Evolutionary conservation across 2,888 invertebrate species (phyloP), one percentile per base, ranked within the genome.

Genomic region (Torymus tubicola): DNA sequence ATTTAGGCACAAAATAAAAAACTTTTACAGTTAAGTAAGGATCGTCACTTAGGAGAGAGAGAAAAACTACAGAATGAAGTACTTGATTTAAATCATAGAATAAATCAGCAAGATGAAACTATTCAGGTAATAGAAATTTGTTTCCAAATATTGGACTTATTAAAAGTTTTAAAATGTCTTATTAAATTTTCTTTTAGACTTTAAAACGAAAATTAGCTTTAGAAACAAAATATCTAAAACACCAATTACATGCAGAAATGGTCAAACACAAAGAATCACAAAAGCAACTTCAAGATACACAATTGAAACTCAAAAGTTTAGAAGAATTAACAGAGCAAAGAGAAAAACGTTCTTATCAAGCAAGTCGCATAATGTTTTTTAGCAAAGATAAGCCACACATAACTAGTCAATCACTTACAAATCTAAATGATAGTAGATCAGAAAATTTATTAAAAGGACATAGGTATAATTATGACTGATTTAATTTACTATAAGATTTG

Each of bases 171-270:
- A 16, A 21, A 50, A 21, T 58, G 14, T 67, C 1, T 63, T 57
- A 42, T 60, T 58, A 31, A 63, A 72, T 71, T 67, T 71, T 69
- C 77, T 79, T 75, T 16, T 92, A 94, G 55, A 92, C 93, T 83
- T 91, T 96, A 82, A 94, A 95, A 78, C 93, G 96, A 63, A 94
- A 94, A 85, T 90, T 96, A 14, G 92, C 94, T 79, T 90, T 96
- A 55, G 96, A 96, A 88, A 92, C 93, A 2, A 96, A 96, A 91
- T 95, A 94, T 88, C 93, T 93, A 84, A 94, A 93, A 79, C 94
- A 95, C 84, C 95, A 95, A 87, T 89, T 96, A 16, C 93, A 94
- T 82, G 88, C 90, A 0, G 96, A 96, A 89, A 93, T 94, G 73
- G 92, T 92, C 73, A 95, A 95, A 84, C 94, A 94, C 82, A 95